These are phyloP conservation scores for Eremophila alpestris DNA, from an alignment of 2,797 vertebrate genomes.

Conservation along the genomic window DNA sequence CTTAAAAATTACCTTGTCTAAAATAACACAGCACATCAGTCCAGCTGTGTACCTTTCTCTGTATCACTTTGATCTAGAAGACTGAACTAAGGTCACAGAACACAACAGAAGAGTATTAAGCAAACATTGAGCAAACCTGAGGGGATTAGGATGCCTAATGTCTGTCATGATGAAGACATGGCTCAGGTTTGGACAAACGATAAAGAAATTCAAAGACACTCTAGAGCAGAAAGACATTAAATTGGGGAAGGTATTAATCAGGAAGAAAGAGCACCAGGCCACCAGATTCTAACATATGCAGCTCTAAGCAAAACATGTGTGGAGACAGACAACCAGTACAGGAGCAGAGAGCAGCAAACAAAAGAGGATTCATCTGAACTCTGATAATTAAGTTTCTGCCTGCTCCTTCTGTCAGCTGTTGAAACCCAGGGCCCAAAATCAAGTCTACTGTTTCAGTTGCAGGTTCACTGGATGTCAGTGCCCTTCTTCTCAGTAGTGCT, in stretches of 20 bases:
- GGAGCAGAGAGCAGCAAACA: not conserved
- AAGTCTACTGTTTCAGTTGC: not conserved
- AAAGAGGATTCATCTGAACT: not conserved
- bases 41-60: not conserved
- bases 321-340: not conserved
- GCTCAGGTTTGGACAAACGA: not conserved
- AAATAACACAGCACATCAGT: not conserved
- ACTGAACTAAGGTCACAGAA: not conserved
- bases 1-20: not conserved
- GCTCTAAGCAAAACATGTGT: not conserved
- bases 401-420: not conserved
- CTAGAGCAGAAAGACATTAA: not conserved
- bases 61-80: not conserved
- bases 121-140: not conserved
- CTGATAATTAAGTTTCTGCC: not conserved
- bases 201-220: not conserved
- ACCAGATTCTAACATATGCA: not conserved
- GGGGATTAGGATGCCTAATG: not conserved
- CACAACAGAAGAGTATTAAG: not conserved
- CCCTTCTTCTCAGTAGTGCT: not conserved
- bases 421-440: not conserved
- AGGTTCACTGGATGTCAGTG: not conserved
- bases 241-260: not conserved
- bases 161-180: not conserved
- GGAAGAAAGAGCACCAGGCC: not conserved